Conservation (phyloP, 2,888 invertebrate species). For the Nephrotoma appendiculata region DNA sequence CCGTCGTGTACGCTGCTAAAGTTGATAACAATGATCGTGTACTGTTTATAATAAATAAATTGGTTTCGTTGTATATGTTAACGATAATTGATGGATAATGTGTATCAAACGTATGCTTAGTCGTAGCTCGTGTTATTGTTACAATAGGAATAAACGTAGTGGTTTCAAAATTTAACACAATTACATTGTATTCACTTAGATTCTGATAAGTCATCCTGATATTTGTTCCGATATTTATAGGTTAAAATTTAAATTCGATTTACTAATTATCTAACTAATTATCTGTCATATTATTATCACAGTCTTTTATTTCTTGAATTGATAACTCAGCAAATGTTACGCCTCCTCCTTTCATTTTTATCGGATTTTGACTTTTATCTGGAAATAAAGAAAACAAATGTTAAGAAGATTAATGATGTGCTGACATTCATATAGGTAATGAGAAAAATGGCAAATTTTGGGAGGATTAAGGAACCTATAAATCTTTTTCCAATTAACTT, state of each 20-base stretch:
- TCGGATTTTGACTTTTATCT: not conserved
- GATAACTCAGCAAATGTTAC: not conserved
- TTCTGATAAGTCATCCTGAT: not conserved
- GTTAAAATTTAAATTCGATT: not conserved
- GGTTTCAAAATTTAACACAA: not conserved
- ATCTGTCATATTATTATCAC: not conserved
- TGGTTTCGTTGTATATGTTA: conserved; percentile 1
- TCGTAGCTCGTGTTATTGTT: not conserved
- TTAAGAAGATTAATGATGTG: not conserved
- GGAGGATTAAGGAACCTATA: not conserved
- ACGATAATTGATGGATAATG: conserved; percentile 2
- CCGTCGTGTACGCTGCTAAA: not conserved
- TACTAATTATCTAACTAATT: not conserved
- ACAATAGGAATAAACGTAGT: not conserved
- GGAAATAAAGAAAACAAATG: not conserved
- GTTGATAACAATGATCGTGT: not conserved
- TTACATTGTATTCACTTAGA: conserved; percentile 1
- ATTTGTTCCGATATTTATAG: not conserved
- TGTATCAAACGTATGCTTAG: not conserved
- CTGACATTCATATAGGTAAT: not conserved
- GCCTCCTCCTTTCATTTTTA: not conserved
- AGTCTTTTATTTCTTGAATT: not conserved
- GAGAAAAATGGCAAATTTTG: not conserved
- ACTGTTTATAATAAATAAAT: not conserved
- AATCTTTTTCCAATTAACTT: not conserved